Conservation (phyloP, 2,888 invertebrate genomes). For the Cistogaster globosa region DNA sequence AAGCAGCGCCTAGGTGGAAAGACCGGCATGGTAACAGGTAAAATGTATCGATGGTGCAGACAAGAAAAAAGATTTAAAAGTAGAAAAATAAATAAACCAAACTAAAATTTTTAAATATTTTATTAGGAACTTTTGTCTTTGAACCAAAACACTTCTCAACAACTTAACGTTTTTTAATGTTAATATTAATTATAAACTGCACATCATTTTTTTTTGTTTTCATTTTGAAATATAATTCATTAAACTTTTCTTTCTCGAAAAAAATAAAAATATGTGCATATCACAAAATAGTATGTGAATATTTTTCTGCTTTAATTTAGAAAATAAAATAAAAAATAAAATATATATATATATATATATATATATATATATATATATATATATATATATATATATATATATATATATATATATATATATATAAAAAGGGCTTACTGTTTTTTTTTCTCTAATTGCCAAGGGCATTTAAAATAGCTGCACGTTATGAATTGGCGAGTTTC, state of each 20-base stretch:
- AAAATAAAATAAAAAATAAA: no score
- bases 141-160: background rate
- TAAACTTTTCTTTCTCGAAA: conserved; percentile 49
- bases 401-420: no score
- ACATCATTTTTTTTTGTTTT: conserved; percentile 17
- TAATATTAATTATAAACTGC: no score
- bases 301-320: conserved; percentile 2
- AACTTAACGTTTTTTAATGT: no score
- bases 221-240: conserved; percentile 36
- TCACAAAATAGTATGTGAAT: background rate
- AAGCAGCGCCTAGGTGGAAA: conserved; percentile 81
- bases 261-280: conserved; percentile 10
- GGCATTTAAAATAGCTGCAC: no score
- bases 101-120: conserved; percentile 28
- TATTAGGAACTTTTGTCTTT: conserved; percentile 12
- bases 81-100: conserved; percentile 19
- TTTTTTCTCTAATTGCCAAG: no score
- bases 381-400: no score
- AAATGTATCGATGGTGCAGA: conserved; percentile 48
- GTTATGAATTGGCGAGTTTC: no score
- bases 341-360: no score
- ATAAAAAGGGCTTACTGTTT: no score
- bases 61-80: background rate
- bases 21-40: conserved; percentile 16
- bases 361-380: no score